phyloP scores from a whole-genome alignment of 2,797 vertebrate species.

The Muscicapa comitata region DNA sequence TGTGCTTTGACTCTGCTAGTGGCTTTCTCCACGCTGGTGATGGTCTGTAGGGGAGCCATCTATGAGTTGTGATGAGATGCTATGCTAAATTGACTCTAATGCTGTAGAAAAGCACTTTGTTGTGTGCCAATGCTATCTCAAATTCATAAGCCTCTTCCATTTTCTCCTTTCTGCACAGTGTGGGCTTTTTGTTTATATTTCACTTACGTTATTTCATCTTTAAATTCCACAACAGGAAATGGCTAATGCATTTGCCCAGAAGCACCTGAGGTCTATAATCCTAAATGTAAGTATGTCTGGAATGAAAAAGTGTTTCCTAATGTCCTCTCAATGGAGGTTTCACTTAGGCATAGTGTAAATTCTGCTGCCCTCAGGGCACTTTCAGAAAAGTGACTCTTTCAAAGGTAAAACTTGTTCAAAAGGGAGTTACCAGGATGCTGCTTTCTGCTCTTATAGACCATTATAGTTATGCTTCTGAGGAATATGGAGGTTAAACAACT shows the following conservation, averaged over 20 bases:
- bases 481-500: neutral
- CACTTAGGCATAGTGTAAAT: neutral
- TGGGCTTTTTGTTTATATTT: neutral
- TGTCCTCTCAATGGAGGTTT: neutral
- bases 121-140: neutral
- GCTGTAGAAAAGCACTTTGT: neutral
- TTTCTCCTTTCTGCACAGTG: neutral
- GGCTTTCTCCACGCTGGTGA: neutral
- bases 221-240: slow-evolving; percentile 84
- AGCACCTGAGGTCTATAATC: slow-evolving; percentile 83
- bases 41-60: neutral
- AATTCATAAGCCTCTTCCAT: neutral
- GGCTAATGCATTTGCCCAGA: slow-evolving; percentile 95
- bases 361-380: neutral
- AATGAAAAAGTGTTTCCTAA: neutral
- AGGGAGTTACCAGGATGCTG: neutral
- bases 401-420: neutral
- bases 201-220: slow-evolving; percentile 35
- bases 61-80: neutral
- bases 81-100: neutral
- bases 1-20: neutral
- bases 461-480: neutral
- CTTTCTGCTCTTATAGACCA: neutral
- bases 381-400: neutral
- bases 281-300: slow-evolving; percentile 58